A percentile compares a stretch with the other conserved stretches of the same genome.
phyloP scores from a whole-genome alignment of 23 tunicate species.

The Trididemnum clinides region DNA sequence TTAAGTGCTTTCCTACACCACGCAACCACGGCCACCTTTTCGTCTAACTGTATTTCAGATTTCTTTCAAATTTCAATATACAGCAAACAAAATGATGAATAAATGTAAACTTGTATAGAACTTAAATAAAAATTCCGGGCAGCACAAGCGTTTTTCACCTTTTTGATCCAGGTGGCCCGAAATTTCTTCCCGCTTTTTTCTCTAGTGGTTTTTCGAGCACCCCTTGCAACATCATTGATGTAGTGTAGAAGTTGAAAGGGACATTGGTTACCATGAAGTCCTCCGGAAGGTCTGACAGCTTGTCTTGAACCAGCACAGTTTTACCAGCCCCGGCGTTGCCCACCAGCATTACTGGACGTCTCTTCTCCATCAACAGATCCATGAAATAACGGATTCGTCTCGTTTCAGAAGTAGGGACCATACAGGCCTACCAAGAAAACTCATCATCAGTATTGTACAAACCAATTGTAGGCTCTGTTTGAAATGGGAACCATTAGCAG shows the following conservation, averaged over 20 bases:
- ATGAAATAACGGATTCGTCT: conserved; percentile 92
- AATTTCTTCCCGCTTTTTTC: conserved; percentile 98
- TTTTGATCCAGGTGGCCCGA: conserved; percentile 97
- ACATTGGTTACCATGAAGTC: conserved; percentile 96
- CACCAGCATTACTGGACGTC: conserved; percentile 93
- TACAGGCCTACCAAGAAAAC: conserved; percentile 61
- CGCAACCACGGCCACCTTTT: too few relatives aligned
- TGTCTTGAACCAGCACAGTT: conserved; percentile 95
- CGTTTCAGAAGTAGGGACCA: conserved; percentile 98
- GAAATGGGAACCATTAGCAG: too few relatives aligned
- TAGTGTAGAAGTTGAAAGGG: conserved; percentile 98
- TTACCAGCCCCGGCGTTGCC: conserved; percentile 98
- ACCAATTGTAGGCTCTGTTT: too few relatives aligned
- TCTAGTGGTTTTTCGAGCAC: conserved; percentile 95
- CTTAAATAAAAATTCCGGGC: too few relatives aligned
- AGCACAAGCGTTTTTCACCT: too few relatives aligned
- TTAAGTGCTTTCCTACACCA: too few relatives aligned
- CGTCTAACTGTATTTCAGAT: too few relatives aligned
- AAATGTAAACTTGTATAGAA: too few relatives aligned
- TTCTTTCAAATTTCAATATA: too few relatives aligned
- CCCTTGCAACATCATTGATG: conserved; percentile 94
- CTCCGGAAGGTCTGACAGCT: conserved; percentile 71
- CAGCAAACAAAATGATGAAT: too few relatives aligned
- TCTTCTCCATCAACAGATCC: conserved; percentile 94
- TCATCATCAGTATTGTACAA: too few relatives aligned